Percentiles rank a stretch among this genome's conserved stretches.
phyloP scores from a whole-genome alignment of 1,140 invertebrate species.

The Hyposmocoma kahamanoa region DNA sequence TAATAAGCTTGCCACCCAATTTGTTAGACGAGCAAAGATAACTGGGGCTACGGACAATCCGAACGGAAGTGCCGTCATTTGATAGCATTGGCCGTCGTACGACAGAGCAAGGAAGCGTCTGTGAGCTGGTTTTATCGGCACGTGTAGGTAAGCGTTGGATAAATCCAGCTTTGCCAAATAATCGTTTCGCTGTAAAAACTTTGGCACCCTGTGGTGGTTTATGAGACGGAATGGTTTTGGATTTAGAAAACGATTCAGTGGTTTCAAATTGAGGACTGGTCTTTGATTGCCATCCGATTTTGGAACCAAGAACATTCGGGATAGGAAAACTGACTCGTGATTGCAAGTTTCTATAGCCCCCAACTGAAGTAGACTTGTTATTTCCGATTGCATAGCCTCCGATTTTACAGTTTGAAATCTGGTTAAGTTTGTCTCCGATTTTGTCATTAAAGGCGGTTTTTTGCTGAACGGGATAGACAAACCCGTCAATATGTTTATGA shows the following conservation, averaged over 20 bases:
- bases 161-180: constrained; percentile 25
- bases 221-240: constrained; percentile 11
- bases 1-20: constrained; percentile 17
- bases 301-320: constrained; percentile 4
- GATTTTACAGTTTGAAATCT: neutral
- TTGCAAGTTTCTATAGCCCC: constrained; percentile 1
- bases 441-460: neutral
- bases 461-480: neutral
- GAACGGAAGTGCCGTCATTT: constrained; percentile 29
- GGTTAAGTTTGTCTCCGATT: neutral
- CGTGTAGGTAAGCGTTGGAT: constrained; percentile 30
- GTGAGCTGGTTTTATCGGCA: constrained; percentile 28
- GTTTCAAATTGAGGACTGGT: constrained; percentile 11
- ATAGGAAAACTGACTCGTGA: neutral
- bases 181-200: constrained; percentile 19
- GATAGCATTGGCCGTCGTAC: constrained; percentile 24
- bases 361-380: neutral
- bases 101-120: constrained; percentile 21
- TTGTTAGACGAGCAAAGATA: constrained; percentile 12
- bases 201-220: constrained; percentile 16
- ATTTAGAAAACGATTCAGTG: constrained; percentile 3
- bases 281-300: constrained; percentile 7
- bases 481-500: neutral
- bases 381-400: neutral
- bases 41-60: constrained; percentile 14